These are phyloP conservation scores for Eira barbara DNA, from an alignment of 2,113 vertebrate species.

Conservation along the genomic window DNA sequence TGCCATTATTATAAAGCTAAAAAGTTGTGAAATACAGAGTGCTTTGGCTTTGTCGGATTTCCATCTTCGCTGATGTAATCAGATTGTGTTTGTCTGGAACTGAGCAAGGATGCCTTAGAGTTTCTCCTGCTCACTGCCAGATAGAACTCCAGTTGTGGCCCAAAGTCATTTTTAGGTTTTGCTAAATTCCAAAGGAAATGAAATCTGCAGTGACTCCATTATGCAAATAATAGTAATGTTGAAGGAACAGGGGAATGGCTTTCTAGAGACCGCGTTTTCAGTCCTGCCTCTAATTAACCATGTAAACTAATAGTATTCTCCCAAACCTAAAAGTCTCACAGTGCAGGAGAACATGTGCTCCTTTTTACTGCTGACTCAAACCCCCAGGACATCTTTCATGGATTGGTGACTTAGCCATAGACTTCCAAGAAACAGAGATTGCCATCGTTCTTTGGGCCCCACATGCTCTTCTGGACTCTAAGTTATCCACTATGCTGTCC, in stretches of 20 bases:
- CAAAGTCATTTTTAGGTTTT: conserved; percentile 45
- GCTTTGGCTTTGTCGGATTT: conserved; percentile 13
- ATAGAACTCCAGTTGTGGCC: neutral
- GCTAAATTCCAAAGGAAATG: conserved; percentile 43
- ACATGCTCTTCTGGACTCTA: neutral
- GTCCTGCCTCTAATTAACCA: neutral
- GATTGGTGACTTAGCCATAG: neutral
- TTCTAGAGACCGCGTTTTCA: neutral
- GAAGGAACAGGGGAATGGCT: neutral
- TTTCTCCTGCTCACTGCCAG: conserved; percentile 7
- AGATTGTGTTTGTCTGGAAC: neutral
- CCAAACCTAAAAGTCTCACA: neutral
- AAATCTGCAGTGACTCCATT: conserved; percentile 30
- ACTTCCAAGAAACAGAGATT: neutral
- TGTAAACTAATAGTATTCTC: neutral
- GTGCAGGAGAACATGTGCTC: neutral
- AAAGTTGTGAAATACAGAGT: conserved; percentile 25
- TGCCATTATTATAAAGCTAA: conserved; percentile 21
- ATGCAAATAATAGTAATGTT: conserved; percentile 28
- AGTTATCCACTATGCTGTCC: neutral
- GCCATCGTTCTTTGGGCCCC: neutral
- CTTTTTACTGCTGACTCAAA: neutral
- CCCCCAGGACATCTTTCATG: neutral
- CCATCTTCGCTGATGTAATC: conserved; percentile 12
- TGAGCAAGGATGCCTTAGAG: neutral